Evolutionary conservation across 2,113 vertebrate species (phyloP).

Genomic region (Ploceus nigricollis): DNA sequence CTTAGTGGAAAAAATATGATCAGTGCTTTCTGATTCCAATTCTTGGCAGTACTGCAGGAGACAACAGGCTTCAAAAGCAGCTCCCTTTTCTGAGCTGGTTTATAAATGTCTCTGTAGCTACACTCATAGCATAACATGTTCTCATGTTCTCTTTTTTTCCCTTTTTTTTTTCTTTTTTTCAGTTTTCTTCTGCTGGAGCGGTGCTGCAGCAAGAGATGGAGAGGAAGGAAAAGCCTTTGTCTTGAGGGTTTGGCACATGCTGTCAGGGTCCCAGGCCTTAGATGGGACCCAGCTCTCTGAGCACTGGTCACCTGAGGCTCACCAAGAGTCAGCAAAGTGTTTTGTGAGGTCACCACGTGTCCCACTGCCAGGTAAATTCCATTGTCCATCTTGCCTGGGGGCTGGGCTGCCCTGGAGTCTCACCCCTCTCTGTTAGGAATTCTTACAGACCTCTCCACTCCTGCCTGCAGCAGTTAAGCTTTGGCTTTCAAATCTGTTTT

Average conservation of each 20-base stretch:
- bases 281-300: not conserved
- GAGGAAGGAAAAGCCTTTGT: not conserved
- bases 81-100: not conserved
- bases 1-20: not conserved
- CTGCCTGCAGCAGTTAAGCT: not conserved
- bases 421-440: not conserved
- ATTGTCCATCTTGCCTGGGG: not conserved
- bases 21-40: not conserved
- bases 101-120: not conserved
- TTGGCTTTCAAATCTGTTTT: not conserved
- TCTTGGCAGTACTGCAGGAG: not conserved
- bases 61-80: not conserved
- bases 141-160: not conserved
- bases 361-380: not conserved
- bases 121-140: not conserved
- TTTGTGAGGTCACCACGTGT: not conserved
- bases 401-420: not conserved
- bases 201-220: not conserved
- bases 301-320: not conserved
- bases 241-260: not conserved
- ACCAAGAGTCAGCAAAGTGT: not conserved
- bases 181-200: not conserved
- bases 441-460: not conserved
- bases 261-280: fast-evolving
- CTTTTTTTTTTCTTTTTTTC: fast-evolving